Evolutionary conservation across 2,797 vertebrate species (phyloP), one percentile per base, ranked within the genome.

Genomic region (Orientallactaga sibirica): DNA sequence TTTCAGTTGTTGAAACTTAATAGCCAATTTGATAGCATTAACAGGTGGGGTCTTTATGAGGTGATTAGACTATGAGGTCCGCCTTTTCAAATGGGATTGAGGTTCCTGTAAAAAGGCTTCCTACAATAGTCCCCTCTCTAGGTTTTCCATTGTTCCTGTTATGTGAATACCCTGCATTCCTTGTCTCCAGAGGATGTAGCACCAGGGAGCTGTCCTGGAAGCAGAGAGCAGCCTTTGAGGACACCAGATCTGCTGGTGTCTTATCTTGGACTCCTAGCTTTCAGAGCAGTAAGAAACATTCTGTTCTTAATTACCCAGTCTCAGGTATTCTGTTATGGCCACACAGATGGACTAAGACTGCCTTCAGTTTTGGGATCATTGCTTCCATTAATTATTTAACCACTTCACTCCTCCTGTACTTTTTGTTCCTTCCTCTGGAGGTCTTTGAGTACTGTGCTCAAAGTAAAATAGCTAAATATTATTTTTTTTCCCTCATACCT

Each of bases 1-100:
- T 14, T 89, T 24, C 66, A 89, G 76, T 66, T 89, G 76, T 80
- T 89, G 66, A 43, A n/a, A 79, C 10, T 79, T 78, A 88, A 58
- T 48, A 48, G 48, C 48, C 48, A 48, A 48, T 48, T 48, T 48
- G 48, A 48, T 48, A 16, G 33, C 61, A 43, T 41, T 22, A 71
- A 79, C 66, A 70, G 66, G 18, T 71, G 87, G 22, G 76, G 18
- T 15, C 25, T n/a, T 79, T 71, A 62, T 29, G 19, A 61, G 25
- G 19, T 16, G 27, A 77, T 76, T 67, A 66, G 29, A 27, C 27
- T 2, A 22, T n/a, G 48, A 12, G 64, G n/a, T 3, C 18, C 48
- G 41, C n/a, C 16, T 4, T 29, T 8, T 4, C 29, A 52, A 67
- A 18, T n/a, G 66, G 7, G 48, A 11, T 70, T 29, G 4, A 37